Base-by-base conservation (phyloP, 92 coral and sea anemone species). In the Porites lobata region DNA sequence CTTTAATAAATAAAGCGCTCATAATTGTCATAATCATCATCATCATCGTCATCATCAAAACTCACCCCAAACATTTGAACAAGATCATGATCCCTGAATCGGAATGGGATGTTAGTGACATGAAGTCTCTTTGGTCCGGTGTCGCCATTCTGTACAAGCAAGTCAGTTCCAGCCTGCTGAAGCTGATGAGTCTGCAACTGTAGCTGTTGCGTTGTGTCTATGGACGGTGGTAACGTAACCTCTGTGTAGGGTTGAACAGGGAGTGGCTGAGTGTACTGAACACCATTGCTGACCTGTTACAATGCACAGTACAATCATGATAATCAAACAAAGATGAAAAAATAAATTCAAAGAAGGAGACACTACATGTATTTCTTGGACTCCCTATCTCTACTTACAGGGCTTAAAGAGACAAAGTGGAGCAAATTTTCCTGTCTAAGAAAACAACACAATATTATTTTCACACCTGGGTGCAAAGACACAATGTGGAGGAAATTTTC, bases 51-150 rank as follows among this genome's bases (percentile, higher is more conserved):
- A 56, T 10, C 15, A 8, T 65, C 3, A 19, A 20, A 21, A 72
- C 96, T 80, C 53, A 97, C 99, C 98, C 95, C 99, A 89, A 97
- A 97, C 99, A 97, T 97, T 78, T 97, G 98, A 64, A 87, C 84
- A 17, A 97, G 81, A 71, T 97, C 99, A 59, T 92, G 94, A 58
- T 97, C 99, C 58, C 98, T 86, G 75, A 97, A 96, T 83, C 99
- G 83, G 86, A 95, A 97, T 17, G 99, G 99, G 67, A 97, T 92
- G 79, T 97, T 97, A 3, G 99, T 97, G 50, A 97, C 99, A 71
- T 97, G 99, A 2, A 97, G 89, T 65, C 99, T 93, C 81, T 94
- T 97, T 29, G 91, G 94, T 43, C 98, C 98, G 7, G 87, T 19
- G 77, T 83, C 85, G 29, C 87, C 84, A 76, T 83, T 82, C 29